A percentile compares a stretch with the other conserved stretches of the same genome.
phyloP scores from a whole-genome alignment of 2,888 invertebrate genomes.

The Ceriagrion tenellum region DNA sequence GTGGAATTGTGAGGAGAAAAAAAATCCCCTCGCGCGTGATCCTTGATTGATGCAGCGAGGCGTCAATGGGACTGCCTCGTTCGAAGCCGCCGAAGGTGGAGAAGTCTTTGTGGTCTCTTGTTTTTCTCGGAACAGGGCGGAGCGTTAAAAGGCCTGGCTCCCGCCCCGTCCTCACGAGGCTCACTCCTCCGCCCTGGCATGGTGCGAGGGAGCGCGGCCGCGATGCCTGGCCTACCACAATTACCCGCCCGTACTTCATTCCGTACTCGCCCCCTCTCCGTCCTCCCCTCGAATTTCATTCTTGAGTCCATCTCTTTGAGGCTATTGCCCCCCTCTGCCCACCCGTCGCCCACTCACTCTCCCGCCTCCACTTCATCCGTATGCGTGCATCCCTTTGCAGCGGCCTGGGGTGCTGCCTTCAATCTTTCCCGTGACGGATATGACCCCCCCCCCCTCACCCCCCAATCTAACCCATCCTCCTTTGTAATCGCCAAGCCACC shows the following conservation, averaged over 20 bases:
- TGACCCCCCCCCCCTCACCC: too few species aligned
- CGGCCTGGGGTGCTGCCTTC: neutral
- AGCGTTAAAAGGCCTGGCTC: slow-evolving; percentile 55
- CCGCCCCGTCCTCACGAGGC: neutral
- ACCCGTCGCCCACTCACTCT: slow-evolving; percentile 70
- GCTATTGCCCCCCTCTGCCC: slow-evolving; percentile 71
- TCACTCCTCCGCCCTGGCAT: neutral
- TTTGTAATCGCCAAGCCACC: neutral
- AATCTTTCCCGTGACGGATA: neutral
- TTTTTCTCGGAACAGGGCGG: slow-evolving; percentile 67
- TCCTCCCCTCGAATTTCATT: slow-evolving; percentile 11
- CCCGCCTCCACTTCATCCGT: slow-evolving; percentile 40
- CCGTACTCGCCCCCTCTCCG: slow-evolving; percentile 36
- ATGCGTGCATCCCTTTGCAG: neutral
- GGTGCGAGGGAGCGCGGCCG: neutral
- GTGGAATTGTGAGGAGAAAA: neutral
- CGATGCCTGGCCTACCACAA: slow-evolving; percentile 34
- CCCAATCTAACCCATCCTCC: neutral
- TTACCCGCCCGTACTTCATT: slow-evolving; percentile 53
- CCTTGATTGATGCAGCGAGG: neutral
- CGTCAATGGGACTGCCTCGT: neutral
- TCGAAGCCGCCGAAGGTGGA: slow-evolving; percentile 49
- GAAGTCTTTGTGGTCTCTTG: slow-evolving; percentile 52
- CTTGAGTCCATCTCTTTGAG: neutral
- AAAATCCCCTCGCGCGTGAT: neutral